Base-by-base conservation (phyloP, 30 jellyfish, hydroid and myxozoan genomes). In the Aurelia aurita region DNA sequence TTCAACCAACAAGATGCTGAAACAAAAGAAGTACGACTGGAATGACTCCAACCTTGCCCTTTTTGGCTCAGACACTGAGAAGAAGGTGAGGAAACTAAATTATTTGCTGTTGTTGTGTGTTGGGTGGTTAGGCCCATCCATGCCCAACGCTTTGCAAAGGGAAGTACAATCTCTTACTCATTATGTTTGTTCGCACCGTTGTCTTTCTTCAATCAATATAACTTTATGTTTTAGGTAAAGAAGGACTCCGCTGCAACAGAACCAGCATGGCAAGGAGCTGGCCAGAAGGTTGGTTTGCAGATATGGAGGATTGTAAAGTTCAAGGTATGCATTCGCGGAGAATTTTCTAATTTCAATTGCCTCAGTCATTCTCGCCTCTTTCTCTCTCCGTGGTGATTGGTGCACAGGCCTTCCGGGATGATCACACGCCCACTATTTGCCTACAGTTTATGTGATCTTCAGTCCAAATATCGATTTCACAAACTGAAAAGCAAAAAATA, bases 191-290 rank as follows among this genome's bases (percentile, higher is more conserved):
- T 26, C 35, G 4, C 53, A 3, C 31, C 9, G 2, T 39, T 39
- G 51, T 39, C 51, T 39, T 39, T 4, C 7, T 6, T 39, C 9
- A 39, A 39, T 39, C 51, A 39, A 39, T 39, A 39, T 6, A 39
- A 39, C 15, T 9, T 39, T 2, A 39, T 39, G 10, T 57, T 66
- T 35, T 66, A 93, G 98, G 99, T 95, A 28, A 95, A 95, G 93
- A 95, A 95, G 77, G 97, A 79, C 28, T 85, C 99, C 8, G 99
- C 99, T 5, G 94, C 89, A 76, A 22, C 94, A 35, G 99, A 95
- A 57, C 97, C 97, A 19, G 99, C 99, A 25, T 95, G 99, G 99
- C 80, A 95, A 53, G 97, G 98, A 5, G 97, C 98, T 51, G 99
- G 99, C 31, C 73, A 82, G 35, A 77, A 79, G 27, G 89, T 74